Percentiles rank a stretch among this genome's conserved stretches.
Evolutionary conservation across 2,113 vertebrate genomes (phyloP).

Genomic region (Psittacula cyanocephala): DNA sequence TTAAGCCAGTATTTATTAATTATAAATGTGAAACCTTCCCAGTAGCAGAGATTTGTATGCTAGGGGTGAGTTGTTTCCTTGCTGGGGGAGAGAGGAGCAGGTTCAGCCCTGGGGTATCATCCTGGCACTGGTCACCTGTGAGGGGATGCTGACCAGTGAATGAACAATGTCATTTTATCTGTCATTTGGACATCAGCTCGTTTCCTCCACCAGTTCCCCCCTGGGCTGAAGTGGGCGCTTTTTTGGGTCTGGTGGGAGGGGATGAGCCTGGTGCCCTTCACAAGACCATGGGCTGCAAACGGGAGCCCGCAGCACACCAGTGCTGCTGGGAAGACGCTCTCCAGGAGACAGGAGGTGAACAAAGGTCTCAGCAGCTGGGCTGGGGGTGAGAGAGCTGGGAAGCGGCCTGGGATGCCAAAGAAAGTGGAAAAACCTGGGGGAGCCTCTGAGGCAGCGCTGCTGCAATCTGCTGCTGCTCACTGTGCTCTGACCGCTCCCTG

Average conservation of each 20-base stretch:
- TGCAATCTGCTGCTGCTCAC: accelerated
- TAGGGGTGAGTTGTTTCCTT: not conserved
- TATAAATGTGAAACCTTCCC: not conserved
- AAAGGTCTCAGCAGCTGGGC: accelerated
- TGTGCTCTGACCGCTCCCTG: not conserved
- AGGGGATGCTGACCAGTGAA: not conserved
- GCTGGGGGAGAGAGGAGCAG: not conserved
- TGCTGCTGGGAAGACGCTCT: not conserved
- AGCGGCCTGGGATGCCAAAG: not conserved
- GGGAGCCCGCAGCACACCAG: accelerated
- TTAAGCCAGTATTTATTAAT: not conserved
- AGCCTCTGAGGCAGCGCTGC: not conserved
- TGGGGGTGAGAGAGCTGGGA: not conserved
- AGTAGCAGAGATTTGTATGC: not conserved
- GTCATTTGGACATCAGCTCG: not conserved
- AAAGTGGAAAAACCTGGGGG: not conserved
- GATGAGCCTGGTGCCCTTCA: accelerated
- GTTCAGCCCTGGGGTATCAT: accelerated
- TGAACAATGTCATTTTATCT: not conserved
- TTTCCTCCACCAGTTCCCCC: not conserved
- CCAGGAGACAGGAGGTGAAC: accelerated
- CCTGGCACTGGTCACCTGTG: not conserved
- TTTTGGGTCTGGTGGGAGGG: not conserved
- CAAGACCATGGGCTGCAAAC: not conserved
- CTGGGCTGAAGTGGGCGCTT: not conserved